Conservation (phyloP, 2,113 vertebrate species). For the Pseudorasbora parva region DNA sequence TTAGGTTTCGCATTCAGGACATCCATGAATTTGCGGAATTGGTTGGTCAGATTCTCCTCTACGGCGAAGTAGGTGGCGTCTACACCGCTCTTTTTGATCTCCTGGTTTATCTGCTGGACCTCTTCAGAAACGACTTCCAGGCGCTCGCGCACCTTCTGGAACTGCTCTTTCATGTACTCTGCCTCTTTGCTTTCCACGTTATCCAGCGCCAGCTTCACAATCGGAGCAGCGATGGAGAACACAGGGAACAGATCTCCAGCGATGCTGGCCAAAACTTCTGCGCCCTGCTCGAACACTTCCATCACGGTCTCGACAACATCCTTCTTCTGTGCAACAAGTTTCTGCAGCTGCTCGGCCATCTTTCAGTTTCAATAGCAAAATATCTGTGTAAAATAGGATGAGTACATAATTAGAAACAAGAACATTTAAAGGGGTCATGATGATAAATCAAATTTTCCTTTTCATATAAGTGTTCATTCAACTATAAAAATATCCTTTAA, state of each 20-base stretch:
- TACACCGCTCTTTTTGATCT: constrained; percentile 74
- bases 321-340: constrained; percentile 73
- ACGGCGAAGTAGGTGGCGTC: constrained; percentile 74
- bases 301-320: constrained; percentile 76
- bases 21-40: constrained; percentile 83
- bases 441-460: no score
- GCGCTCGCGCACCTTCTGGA: constrained; percentile 76
- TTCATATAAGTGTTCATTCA: no score
- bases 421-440: no score
- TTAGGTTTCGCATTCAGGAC: constrained; percentile 79
- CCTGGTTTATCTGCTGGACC: constrained; percentile 70
- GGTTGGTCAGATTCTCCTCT: constrained; percentile 79
- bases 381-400: background rate
- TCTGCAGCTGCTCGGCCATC: constrained; percentile 73
- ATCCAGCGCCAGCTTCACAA: constrained; percentile 75
- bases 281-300: constrained; percentile 78
- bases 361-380: constrained; percentile 30
- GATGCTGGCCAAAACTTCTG: constrained; percentile 75
- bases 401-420: background rate
- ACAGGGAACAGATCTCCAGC: constrained; percentile 78
- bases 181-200: constrained; percentile 80
- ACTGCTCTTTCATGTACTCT: constrained; percentile 78
- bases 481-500: no score
- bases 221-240: constrained; percentile 77
- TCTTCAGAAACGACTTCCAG: constrained; percentile 77